Evolutionary conservation across 2,113 vertebrate genomes (phyloP), one percentile per base, ranked within the genome.

Genomic region (Furnarius figulus): DNA sequence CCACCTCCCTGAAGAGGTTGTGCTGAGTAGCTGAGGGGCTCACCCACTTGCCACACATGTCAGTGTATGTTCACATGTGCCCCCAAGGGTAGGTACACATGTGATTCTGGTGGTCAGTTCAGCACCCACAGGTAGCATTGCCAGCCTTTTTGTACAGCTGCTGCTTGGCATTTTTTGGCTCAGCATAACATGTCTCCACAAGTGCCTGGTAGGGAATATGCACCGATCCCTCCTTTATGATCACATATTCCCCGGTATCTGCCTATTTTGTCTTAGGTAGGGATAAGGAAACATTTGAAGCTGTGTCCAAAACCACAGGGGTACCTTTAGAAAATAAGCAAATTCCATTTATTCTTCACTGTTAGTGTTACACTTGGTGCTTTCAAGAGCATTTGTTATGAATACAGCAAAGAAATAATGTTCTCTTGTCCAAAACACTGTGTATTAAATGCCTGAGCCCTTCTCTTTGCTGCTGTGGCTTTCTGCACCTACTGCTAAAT

Each of bases 11-110:
- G 9, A 33, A 46, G 35, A 62, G 42, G 25, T 28, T 37, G 28
- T 33, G 67, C 37, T 24, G 30, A 19, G 59, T 7, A 27, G 58
- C 68, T 35, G 53, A 80, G 52, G 59, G 52, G 24, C 62, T 94
- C 58, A 11, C 58, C 8, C 33, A 0, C 63, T 66, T 40, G 31
- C 77, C 28, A 9, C 23, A 4, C 6, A 1, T 6, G 2, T 12
- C 11, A 17, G 31, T 30, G 2, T 22, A 1, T 37, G 17, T 59
- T 55, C 52, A 39, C 8, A 1, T 19, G 17, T 42, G 37, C 40
- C 12, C n/a, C 17, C 1, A 0, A 27, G 18, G 50, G 50, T 3
- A n/a, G 35, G 23, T 27, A 39, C n/a, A 1, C 0, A 0, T 47
- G 61, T 2, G 5, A 42, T 53, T 42, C 25, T 10, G 40, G 9